These are phyloP conservation scores for Rhyacichthys aspro DNA, from an alignment of 2,797 vertebrate species.

Conservation along the genomic window DNA sequence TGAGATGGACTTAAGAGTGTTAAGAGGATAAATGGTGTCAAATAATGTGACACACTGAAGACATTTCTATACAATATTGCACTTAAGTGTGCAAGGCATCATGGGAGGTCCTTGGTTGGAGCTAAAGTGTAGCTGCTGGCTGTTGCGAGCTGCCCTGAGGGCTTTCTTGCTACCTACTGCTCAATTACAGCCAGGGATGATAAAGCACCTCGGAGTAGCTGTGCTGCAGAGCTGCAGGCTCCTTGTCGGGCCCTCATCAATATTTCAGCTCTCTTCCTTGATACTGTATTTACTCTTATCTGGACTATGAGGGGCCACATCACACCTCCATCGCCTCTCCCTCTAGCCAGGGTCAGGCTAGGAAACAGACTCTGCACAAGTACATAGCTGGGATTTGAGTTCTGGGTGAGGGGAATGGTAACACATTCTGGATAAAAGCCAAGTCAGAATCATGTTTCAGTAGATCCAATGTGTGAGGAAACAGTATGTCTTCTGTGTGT, in stretches of 20 bases:
- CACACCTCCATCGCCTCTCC: constrained; percentile 34
- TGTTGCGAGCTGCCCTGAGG: constrained; percentile 55
- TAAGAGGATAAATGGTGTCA: constrained; percentile 59
- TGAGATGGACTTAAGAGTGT: constrained; percentile 38
- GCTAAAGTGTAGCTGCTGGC: constrained; percentile 46
- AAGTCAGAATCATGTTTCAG: constrained; percentile 20
- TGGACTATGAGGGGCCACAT: constrained; percentile 42
- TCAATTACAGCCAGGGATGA: constrained; percentile 66
- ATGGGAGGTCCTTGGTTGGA: constrained; percentile 57
- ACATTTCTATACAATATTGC: constrained; percentile 39
- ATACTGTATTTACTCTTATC: constrained; percentile 62
- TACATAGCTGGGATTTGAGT: constrained; percentile 25
- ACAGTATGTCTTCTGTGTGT: no score
- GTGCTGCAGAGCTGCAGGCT: constrained; percentile 45
- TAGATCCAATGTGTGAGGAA: constrained; percentile 14
- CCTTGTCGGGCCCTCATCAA: constrained; percentile 64
- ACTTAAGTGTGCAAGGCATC: constrained; percentile 44
- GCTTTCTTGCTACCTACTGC: constrained; percentile 37
- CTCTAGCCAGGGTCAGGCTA: constrained; percentile 31
- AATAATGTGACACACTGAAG: constrained; percentile 49
- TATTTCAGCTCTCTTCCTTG: constrained; percentile 66
- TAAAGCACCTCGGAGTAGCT: constrained; percentile 50
- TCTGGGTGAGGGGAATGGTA: constrained; percentile 2
- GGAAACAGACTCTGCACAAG: constrained; percentile 26
- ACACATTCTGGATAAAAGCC: constrained; percentile 9